A percentile compares a stretch with the other conserved stretches of the same genome.
phyloP scores from a whole-genome alignment of 2,113 vertebrate species.

The Cebus imitator region DNA sequence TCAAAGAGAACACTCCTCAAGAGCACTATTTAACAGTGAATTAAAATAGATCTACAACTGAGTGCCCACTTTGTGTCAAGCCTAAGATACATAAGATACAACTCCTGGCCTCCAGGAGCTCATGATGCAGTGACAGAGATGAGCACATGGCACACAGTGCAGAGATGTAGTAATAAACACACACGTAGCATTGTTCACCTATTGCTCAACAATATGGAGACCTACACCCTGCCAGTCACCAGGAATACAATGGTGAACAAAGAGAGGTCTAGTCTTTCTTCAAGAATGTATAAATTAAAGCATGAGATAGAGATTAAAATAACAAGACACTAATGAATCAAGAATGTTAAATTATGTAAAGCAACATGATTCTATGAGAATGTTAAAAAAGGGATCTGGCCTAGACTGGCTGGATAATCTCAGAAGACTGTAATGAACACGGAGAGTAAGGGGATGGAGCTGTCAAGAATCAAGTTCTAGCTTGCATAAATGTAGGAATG shows the following conservation, averaged over 20 bases:
- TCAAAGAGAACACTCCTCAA: neutral
- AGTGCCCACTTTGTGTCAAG: neutral
- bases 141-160: accelerated
- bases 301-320: neutral
- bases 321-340: neutral
- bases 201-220: neutral
- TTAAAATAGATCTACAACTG: neutral
- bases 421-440: neutral
- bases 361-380: neutral
- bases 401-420: neutral
- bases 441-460: neutral
- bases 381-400: neutral
- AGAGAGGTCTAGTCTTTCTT: neutral
- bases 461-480: neutral
- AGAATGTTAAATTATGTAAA: neutral
- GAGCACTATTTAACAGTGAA: neutral
- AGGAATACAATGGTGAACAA: neutral
- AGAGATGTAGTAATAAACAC: accelerated
- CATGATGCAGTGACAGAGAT: neutral
- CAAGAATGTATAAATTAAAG: neutral
- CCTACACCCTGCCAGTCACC: neutral
- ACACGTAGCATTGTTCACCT: neutral
- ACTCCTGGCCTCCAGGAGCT: neutral
- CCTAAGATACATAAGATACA: neutral
- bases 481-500: neutral